Percentiles rank a stretch among this genome's conserved stretches.
phyloP scores from a whole-genome alignment of 30 jellyfish, hydroid and myxozoan species.

The Aurelia sp. region DNA sequence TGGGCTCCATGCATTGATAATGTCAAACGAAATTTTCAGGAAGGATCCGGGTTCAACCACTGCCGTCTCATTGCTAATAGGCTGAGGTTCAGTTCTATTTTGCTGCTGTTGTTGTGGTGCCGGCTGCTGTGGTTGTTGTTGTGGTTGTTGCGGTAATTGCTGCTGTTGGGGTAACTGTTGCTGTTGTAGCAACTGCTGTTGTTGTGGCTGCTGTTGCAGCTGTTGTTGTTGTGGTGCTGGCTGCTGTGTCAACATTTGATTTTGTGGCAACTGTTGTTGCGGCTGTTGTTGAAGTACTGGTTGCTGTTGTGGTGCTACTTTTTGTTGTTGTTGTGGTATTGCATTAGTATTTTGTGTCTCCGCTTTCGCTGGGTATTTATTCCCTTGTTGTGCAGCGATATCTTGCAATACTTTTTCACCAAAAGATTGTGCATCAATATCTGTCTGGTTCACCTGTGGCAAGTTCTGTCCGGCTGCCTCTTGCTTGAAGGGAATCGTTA shows the following conservation, averaged over 20 bases:
- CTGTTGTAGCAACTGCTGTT: neutral
- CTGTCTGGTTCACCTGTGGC: neutral
- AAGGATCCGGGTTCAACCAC: slow-evolving; percentile 1
- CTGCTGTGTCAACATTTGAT: neutral
- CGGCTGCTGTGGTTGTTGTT: neutral
- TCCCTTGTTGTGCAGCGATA: slow-evolving; percentile 32
- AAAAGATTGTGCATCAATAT: slow-evolving; percentile 10
- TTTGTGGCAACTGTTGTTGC: neutral
- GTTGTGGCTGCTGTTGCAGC: neutral
- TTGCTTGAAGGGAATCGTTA: slow-evolving; percentile 56
- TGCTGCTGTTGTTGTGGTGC: slow-evolving; percentile 13
- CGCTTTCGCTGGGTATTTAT: neutral
- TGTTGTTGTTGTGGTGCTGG: neutral
- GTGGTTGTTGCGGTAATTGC: slow-evolving; percentile 3
- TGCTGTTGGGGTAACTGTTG: neutral
- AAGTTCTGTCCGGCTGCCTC: neutral
- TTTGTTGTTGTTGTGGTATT: neutral
- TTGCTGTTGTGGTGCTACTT: neutral
- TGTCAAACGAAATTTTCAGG: slow-evolving; percentile 59
- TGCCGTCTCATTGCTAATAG: neutral
- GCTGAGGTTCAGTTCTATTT: neutral
- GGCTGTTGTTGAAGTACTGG: neutral
- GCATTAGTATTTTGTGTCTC: neutral
- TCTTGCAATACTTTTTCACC: slow-evolving; percentile 28
- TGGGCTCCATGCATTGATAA: slow-evolving; percentile 64